phyloP scores from a whole-genome alignment of 2,797 vertebrate species.

The Sitta carolinensis region DNA sequence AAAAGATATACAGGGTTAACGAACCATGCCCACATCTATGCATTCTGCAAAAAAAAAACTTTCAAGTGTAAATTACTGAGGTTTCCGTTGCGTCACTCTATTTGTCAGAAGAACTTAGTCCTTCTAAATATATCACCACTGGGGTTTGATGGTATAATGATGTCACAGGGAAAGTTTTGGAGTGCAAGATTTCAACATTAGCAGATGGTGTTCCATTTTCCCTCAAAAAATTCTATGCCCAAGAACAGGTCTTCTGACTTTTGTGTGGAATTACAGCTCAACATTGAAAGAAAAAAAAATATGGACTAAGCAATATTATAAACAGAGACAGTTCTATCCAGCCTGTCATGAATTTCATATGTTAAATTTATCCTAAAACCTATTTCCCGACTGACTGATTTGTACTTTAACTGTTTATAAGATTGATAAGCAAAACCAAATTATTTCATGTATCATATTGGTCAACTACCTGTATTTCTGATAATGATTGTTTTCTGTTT shows the following conservation, averaged over 20 bases:
- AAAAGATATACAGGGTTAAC: conserved; percentile 3
- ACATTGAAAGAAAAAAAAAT: not conserved
- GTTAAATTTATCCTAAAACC: not conserved
- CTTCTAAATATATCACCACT: not conserved
- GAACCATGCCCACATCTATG: not conserved
- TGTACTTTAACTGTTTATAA: not conserved
- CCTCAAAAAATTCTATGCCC: not conserved
- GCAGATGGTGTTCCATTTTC: not conserved
- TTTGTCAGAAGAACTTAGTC: not conserved
- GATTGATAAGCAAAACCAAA: not conserved
- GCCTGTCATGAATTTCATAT: not conserved
- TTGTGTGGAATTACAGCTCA: not conserved
- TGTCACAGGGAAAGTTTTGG: not conserved
- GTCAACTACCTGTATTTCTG: not conserved
- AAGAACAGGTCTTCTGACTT: not conserved
- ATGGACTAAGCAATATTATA: not conserved
- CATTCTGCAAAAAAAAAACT: not conserved
- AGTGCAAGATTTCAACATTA: not conserved
- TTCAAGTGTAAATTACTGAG: not conserved
- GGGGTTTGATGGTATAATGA: not conserved
- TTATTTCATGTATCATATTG: not conserved
- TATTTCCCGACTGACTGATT: not conserved
- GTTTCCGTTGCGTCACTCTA: not conserved
- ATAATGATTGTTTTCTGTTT: not conserved
- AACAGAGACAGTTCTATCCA: not conserved